These are phyloP conservation scores for Rhabdomys dilectus DNA, from an alignment of 2,113 vertebrate genomes.

Conservation along the genomic window DNA sequence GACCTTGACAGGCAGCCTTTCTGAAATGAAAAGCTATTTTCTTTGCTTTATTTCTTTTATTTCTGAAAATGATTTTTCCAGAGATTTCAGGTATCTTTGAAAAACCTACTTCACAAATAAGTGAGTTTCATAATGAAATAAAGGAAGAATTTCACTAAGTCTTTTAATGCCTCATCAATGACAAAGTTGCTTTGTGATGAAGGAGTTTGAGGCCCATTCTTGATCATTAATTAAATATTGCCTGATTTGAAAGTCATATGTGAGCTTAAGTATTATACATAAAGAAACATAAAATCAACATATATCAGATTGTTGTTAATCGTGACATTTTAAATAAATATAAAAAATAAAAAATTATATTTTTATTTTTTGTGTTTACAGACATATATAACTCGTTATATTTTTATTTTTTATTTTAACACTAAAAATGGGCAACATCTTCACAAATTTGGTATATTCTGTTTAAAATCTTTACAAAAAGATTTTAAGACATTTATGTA, in stretches of 20 bases:
- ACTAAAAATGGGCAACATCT: background rate
- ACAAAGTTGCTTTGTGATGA: background rate
- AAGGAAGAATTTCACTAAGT: background rate
- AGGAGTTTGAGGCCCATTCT: background rate
- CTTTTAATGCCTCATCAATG: background rate
- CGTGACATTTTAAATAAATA: background rate
- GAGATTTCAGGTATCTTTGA: background rate
- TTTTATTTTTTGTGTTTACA: background rate
- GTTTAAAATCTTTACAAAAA: background rate
- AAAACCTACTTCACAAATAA: background rate
- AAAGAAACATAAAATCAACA: background rate
- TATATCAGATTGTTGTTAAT: background rate
- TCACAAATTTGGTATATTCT: background rate
- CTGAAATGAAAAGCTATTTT: background rate
- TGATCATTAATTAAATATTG: background rate
- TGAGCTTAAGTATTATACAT: background rate
- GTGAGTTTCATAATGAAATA: background rate
- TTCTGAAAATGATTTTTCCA: background rate
- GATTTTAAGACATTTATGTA: background rate
- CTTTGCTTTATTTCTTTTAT: background rate
- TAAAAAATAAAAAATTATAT: background rate
- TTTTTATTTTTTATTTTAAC: background rate
- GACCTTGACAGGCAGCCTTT: background rate
- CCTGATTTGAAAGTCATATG: background rate
- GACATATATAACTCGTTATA: background rate